Evolutionary conservation across 2,888 invertebrate genomes (phyloP).

Genomic region (Aleiodes alternator): DNA sequence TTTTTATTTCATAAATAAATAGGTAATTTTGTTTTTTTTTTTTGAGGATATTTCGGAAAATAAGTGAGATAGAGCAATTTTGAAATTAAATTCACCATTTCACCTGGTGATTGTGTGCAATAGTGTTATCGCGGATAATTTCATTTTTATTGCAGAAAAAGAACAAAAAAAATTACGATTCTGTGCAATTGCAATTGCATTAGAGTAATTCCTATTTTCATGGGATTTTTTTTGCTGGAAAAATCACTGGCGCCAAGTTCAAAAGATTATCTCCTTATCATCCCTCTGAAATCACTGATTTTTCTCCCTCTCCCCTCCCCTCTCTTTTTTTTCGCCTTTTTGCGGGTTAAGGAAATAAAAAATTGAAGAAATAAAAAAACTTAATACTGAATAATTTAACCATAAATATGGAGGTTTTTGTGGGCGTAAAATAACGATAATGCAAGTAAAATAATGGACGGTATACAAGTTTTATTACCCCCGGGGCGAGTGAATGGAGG

Average conservation of each 20-base stretch:
- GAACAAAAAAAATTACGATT: neutral
- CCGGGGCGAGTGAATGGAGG: conserved; percentile 72
- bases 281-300: conserved; percentile 66
- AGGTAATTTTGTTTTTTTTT: too few relatives aligned
- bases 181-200: too few relatives aligned
- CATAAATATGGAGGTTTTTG: conserved; percentile 71
- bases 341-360: conserved; percentile 25
- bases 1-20: too few relatives aligned
- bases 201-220: too few relatives aligned
- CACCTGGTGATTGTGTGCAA: conserved; percentile 15
- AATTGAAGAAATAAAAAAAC: conserved; percentile 54
- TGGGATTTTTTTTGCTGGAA: neutral
- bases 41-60: too few relatives aligned
- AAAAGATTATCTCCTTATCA: conserved; percentile 33
- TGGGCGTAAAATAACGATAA: conserved; percentile 75
- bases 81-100: conserved; percentile 28
- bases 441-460: conserved; percentile 74
- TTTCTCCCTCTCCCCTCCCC: conserved; percentile 59
- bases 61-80: too few relatives aligned
- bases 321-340: conserved; percentile 62
- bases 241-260: conserved; percentile 30
- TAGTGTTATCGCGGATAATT: neutral
- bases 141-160: conserved; percentile 8
- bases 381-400: conserved; percentile 74
- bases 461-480: conserved; percentile 71